Base-by-base conservation (phyloP, 2,797 vertebrate genomes). In the Arnoldichthys spilopterus region DNA sequence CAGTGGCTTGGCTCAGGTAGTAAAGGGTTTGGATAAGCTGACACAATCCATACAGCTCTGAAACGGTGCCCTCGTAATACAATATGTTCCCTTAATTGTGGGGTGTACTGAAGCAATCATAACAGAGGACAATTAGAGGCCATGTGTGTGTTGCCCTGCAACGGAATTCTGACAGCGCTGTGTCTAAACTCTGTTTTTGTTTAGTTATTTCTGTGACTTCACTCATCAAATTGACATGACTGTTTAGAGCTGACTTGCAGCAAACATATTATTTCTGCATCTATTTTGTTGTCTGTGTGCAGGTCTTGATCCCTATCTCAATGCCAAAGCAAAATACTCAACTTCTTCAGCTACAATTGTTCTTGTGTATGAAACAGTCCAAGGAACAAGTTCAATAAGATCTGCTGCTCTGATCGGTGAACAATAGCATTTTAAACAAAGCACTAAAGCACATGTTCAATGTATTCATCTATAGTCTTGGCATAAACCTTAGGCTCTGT, bases 1-100 rank as follows among this genome's bases (percentile, higher is more conserved):
- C 66, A 43, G 72, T 22, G 76, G 70, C 77, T 82, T 82, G 81
- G 76, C 81, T 75, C 67, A 61, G 67, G 58, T 75, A 75, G 67
- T 54, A 71, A 82, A 72, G 76, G 72, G 66, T 54, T 79, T 82
- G 76, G 67, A 79, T 79, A 76, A 72, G 76, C 72, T n/a, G 78
- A 78, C 43, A 70, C 49, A 78, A 54, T 70, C 76, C 73, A 76
- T 26, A 56, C 67, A 53, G 66, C 45, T 30, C 4, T 69, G 63
- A 24, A 66, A 66, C 24, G 45, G 66, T 30, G 49, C 58, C 26
- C 53, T 16, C 64, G 74, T 79, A 82, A 74, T 67, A 76, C 58
- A 79, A 79, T 63, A 64, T 61, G 61, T 68, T 76, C 59, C 64
- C 28, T 58, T 80, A 84, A 82, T 82, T 82, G 76, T 82, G 76